These are phyloP conservation scores for Drosophila serrata DNA, from an alignment of 1,140 invertebrate species.

Conservation along the genomic window DNA sequence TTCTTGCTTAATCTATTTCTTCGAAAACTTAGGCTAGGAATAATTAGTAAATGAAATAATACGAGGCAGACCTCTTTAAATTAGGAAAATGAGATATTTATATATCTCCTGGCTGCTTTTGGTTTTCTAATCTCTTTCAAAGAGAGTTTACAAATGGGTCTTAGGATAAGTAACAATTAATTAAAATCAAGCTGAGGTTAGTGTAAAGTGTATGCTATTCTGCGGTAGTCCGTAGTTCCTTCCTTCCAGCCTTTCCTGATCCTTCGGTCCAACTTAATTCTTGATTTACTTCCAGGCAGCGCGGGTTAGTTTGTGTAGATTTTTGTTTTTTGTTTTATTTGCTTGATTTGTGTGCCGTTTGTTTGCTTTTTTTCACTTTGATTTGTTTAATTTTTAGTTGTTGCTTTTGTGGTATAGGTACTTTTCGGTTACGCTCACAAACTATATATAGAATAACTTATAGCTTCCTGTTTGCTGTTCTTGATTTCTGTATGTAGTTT, in stretches of 20 bases:
- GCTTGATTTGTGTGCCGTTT: constrained; percentile 7
- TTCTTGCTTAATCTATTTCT: neutral
- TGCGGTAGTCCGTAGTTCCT: constrained; percentile 14
- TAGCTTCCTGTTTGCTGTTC: constrained; percentile 31
- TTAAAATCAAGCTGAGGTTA: constrained; percentile 3
- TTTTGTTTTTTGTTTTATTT: neutral
- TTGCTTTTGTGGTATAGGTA: constrained; percentile 53
- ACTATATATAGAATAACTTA: constrained; percentile 46
- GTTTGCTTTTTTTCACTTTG: constrained; percentile 22
- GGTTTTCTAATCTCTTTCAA: neutral
- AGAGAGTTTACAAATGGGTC: constrained; percentile 17
- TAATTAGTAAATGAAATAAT: neutral
- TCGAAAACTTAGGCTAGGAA: constrained; percentile 5
- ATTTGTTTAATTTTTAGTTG: constrained; percentile 32
- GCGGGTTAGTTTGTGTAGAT: constrained; percentile 28
- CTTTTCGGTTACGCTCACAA: constrained; percentile 52
- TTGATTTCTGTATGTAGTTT: constrained; percentile 33
- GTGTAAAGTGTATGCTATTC: constrained; percentile 20
- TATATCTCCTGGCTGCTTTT: neutral
- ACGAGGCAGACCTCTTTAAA: neutral
- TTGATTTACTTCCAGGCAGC: constrained; percentile 14
- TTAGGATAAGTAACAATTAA: constrained; percentile 33
- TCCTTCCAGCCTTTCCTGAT: neutral
- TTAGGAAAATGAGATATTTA: neutral
- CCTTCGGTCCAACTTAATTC: constrained; percentile 1